Evolutionary conservation across 2,888 invertebrate genomes (phyloP), one percentile per base, ranked within the genome.

Genomic region (Digitonthophagus gazella): DNA sequence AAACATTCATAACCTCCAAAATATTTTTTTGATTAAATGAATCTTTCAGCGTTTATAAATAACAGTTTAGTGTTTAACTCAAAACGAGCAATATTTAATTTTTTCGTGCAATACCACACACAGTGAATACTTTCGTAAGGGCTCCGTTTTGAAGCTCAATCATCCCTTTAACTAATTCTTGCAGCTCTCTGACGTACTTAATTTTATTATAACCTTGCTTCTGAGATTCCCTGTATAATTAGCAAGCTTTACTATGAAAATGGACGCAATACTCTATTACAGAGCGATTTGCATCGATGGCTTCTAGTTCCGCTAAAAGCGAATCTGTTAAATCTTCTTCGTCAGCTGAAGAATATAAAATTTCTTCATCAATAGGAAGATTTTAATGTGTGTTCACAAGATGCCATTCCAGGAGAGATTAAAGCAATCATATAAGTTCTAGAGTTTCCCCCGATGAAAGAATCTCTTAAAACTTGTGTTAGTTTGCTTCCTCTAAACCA

Each of bases 401-500:
- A 97, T 79, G 91, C 91, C 86, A 97, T 88, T 67, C 97, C 97
- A 15, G 99, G 98, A 72, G 97, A 97, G 78, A 99, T 96, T 93
- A 98, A 96, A 69, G 99, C 98, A 83, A 99, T 98, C 99, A 99
- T 99, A 84, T 98, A 99, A n/a, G 98, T 99, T 83, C 93, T 91
- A 54, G 97, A 96, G 84, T 98, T 98, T 84, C 98, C 97, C 4
- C 98, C 98, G 79, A 99, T 97, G 84, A 99, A 99, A 55, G 96
- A 96, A 85, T 99, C 99, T 75, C 98, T 89, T 73, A 99, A 85
- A 71, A 99, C 98, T 82, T 94, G 91, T 44, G 98, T 98, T 56
- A 99, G 86, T 84, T 98, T 98, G 76, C 97, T 97, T 69, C 97
- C n/a, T n/a, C n/a, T n/a, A n/a, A n/a, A n/a, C n/a, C n/a, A n/a